Conservation (phyloP, 2,113 vertebrate genomes). For the Martes martes region DNA sequence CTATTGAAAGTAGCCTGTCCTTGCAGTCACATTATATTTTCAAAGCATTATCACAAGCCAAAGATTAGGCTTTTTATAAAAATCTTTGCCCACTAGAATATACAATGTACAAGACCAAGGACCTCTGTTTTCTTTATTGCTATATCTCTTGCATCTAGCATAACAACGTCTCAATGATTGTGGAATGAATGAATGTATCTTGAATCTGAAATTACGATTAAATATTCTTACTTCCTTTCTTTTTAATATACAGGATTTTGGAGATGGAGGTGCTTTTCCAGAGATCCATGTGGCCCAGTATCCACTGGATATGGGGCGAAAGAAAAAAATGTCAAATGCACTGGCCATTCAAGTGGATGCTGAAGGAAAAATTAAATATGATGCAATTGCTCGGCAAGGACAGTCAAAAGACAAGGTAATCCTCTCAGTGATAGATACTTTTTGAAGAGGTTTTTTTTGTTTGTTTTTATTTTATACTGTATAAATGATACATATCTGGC, state of each 20-base stretch:
- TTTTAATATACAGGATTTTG: slow-evolving; percentile 90
- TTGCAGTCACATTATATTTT: not conserved
- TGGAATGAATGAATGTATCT: not conserved
- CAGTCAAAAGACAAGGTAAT: slow-evolving; percentile 97
- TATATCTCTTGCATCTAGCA: not conserved
- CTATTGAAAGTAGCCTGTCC: not conserved
- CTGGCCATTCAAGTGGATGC: slow-evolving; percentile 97
- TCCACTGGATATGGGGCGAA: slow-evolving; percentile 97
- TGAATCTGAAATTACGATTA: slow-evolving; percentile 13
- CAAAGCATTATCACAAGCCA: not conserved
- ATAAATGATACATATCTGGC: slow-evolving; percentile 27
- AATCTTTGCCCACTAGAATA: not conserved
- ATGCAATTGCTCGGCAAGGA: slow-evolving; percentile 96
- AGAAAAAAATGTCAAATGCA: slow-evolving; percentile 96
- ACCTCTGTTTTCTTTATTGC: not conserved
- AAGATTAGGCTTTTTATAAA: not conserved
- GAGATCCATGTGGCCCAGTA: slow-evolving; percentile 98
- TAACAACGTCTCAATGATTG: not conserved
- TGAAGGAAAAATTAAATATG: slow-evolving; percentile 98
- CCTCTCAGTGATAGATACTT: not conserved
- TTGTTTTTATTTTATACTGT: not conserved
- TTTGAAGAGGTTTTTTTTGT: not conserved
- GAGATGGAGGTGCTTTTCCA: slow-evolving; percentile 98
- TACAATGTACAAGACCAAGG: not conserved
- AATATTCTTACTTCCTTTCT: slow-evolving; percentile 23